Percentiles rank a stretch among this genome's conserved stretches.
Conservation (phyloP, 2,113 vertebrate genomes). For the Oostethus manadensis region DNA sequence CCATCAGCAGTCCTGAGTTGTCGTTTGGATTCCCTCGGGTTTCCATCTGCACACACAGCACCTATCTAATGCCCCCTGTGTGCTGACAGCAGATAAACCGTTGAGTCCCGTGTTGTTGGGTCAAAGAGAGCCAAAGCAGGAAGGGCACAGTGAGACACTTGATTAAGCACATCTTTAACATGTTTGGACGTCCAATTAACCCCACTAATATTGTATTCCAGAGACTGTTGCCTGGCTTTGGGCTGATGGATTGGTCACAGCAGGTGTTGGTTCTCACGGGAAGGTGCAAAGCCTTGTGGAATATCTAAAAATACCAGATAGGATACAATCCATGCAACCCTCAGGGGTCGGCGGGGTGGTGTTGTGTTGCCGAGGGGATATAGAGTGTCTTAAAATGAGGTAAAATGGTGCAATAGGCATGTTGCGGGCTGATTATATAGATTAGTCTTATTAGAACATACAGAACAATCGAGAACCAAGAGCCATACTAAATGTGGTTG, state of each 20-base stretch:
- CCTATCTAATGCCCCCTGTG: conserved; percentile 8
- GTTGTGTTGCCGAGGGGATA: conserved; percentile 32
- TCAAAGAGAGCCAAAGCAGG: conserved; percentile 12
- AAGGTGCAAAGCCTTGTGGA: conserved; percentile 30
- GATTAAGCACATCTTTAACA: neutral
- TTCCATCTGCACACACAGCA: conserved; percentile 55
- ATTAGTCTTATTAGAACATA: too few relatives aligned
- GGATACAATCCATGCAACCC: conserved; percentile 35
- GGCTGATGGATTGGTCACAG: conserved; percentile 21
- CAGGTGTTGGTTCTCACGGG: conserved; percentile 32
- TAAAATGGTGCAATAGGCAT: conserved; percentile 24
- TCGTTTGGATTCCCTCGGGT: conserved; percentile 36
- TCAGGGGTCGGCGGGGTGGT: conserved; percentile 26
- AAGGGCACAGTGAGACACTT: conserved; percentile 9
- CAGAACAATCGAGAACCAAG: conserved; percentile 53
- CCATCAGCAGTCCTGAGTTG: conserved; percentile 44
- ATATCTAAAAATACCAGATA: conserved; percentile 52
- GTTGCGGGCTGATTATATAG: too few relatives aligned
- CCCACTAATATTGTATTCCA: neutral
- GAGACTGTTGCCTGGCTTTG: neutral
- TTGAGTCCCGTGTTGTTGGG: neutral
- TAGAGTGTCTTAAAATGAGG: conserved; percentile 7
- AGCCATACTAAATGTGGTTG: neutral
- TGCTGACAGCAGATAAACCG: conserved; percentile 11
- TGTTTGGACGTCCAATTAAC: conserved; percentile 14